A percentile compares a stretch with the other conserved stretches of the same genome.
Conservation (phyloP, 30 jellyfish, hydroid and myxozoan species). For the Hydractinia symbiolongicarpus region DNA sequence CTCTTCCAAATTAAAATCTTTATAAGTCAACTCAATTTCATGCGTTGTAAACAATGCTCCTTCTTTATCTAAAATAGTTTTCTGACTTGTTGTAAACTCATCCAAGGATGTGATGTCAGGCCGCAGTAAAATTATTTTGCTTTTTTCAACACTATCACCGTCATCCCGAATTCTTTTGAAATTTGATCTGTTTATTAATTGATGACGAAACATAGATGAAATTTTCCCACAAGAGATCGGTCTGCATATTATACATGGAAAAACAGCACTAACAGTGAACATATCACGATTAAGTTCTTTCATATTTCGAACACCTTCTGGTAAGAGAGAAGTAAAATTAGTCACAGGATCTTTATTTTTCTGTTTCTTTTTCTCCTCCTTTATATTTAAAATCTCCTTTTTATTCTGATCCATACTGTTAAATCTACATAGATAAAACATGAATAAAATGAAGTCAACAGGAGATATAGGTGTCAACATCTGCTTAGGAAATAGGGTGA, state of each 20-base stretch:
- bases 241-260: slow-evolving; percentile 25
- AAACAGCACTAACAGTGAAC: slow-evolving; percentile 1
- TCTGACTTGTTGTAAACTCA: slow-evolving; percentile 36
- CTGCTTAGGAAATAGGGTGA: no score
- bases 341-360: neutral
- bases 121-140: slow-evolving; percentile 28
- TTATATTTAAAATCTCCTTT: no score
- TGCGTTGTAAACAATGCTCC: slow-evolving; percentile 31
- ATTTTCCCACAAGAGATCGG: slow-evolving; percentile 14
- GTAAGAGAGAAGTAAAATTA: slow-evolving; percentile 17
- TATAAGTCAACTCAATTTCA: slow-evolving; percentile 44
- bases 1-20: slow-evolving; percentile 64
- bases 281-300: slow-evolving; percentile 6
- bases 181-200: slow-evolving; percentile 14
- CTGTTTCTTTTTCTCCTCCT: no score
- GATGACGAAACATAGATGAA: slow-evolving; percentile 4
- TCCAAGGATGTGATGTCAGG: slow-evolving; percentile 20
- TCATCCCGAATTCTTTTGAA: slow-evolving; percentile 15
- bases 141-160: neutral
- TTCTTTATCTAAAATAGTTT: slow-evolving; percentile 20
- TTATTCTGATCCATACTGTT: no score
- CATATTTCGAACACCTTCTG: slow-evolving; percentile 25
- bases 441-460: no score
- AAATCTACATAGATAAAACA: no score
- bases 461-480: no score